Base-by-base conservation (phyloP, 2,888 invertebrate genomes). In the Spatulosminthurus flaviceps region DNA sequence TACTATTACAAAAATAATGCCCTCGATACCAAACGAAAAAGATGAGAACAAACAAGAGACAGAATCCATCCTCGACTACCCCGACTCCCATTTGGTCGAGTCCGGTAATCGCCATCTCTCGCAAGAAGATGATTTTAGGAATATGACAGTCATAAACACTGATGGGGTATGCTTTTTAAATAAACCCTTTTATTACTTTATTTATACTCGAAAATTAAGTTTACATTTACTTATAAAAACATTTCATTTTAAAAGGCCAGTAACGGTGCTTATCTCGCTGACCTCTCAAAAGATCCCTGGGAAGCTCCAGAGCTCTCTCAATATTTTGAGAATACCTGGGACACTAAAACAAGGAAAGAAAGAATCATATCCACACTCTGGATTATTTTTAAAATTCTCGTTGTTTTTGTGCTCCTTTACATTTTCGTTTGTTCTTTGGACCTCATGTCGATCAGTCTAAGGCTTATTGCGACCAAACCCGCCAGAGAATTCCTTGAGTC, bases 341-440 rank as follows among this genome's bases (percentile, higher is more conserved):
- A 51, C 13, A 80, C 82, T 42, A 43, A 83, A 22, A 80, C 81
- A 5, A 26, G 28, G 1, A 80, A 70, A 11, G 85, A 84, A 28
- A 87, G 86, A 78, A 29, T 81, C 0, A 79, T 80, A 22, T 83
- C 86, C 28, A 84, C 87, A 19, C 24, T 80, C 0, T 81, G 86
- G 4, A 87, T 87, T 60, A 73, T 84, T 5, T 67, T 43, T 1
- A 85, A 84, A 74, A 78, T 43, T 0, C 7, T 85, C 2, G 83
- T 82, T 0, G 82, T 88, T 0, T 22, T 87, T 4, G 43, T 74
- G 11, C 86, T 88, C 34, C 86, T 88, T 7, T 89, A 88, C 85
- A 83, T 88, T 61, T 89, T 89, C 85, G 87, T 89, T 78, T 88
- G 88, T 79, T 88, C 88, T 41, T 83, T 89, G 80, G 88, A 88